Base-by-base conservation (phyloP, 1,140 invertebrate species). In the Heterodera schachtii region DNA sequence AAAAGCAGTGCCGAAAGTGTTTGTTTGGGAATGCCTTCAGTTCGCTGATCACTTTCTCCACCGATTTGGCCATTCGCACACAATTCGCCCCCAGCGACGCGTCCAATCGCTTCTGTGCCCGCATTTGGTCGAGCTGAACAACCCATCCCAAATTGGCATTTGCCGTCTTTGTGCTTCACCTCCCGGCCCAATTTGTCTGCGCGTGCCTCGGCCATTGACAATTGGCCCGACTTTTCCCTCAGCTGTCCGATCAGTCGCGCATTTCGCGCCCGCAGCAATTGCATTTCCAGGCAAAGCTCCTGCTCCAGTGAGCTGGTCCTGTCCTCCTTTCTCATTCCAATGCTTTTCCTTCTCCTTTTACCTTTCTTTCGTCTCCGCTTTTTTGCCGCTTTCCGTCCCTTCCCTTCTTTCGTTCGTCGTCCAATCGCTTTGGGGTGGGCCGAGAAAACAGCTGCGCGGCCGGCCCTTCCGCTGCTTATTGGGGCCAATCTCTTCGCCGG, bases 191-290 rank as follows among this genome's bases (percentile, higher is more conserved):
- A 71, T 41, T 79, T 44, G 64, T 75, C 73, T 46, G 80, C 83
- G 64, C 75, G 77, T 8, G 75, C 21, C 31, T 81, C n/a, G 21
- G 73, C 31, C 44, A 47, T 31, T 11, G 83, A 84, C 41, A 84
- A 64, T 31, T 83, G 83, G 41, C 71, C 74, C 16, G 83, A 84
- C 77, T 84, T 84, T 21, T 84, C 83, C 46, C 77, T 60, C 19
- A 84, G 81, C 31, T 84, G 83, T n/a, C 79, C 83, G 66, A 84
- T 83, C 57, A 84, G 69, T 21, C 66, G 82, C 21, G 71, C 44
- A 44, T 83, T 83, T 13, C 75, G 70, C 47, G 71, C 78, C 60
- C 70, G 66, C 79, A 80, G n/a, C 66, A 81, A 41, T n/a, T 81
- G 43, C 49, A 82, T 71, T 19, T 71, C 11, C 69, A 71, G 69